These are phyloP conservation scores for Antennarius striatus DNA, from an alignment of 2,113 vertebrate genomes.

Conservation along the genomic window DNA sequence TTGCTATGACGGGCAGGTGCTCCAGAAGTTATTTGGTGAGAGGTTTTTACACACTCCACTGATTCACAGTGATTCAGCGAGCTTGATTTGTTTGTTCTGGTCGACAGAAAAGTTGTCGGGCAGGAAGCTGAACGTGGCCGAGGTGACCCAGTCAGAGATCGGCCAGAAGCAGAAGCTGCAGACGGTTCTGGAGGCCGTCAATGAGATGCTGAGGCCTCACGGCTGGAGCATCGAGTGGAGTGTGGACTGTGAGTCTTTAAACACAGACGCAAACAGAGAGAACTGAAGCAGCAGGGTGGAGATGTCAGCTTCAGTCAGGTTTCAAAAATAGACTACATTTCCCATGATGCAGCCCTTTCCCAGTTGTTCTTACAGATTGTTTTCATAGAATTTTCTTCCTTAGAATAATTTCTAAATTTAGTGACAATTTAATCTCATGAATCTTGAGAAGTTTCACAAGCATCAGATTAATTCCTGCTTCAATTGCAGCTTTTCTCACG, in stretches of 20 bases:
- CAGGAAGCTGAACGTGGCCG: constrained; percentile 92
- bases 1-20: constrained; percentile 95
- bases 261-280: no score
- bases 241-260: constrained; percentile 86
- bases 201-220: constrained; percentile 86
- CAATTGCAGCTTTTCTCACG: no score
- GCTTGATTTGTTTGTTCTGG: not conserved
- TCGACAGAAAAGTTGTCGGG: constrained; percentile 87
- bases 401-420: no score
- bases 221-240: constrained; percentile 91
- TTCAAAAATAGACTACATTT: not conserved
- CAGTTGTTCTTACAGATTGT: no score
- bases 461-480: no score
- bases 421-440: no score
- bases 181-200: constrained; percentile 91
- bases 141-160: constrained; percentile 95
- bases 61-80: no score
- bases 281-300: not conserved
- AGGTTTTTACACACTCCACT: no score
- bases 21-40: constrained; percentile 97
- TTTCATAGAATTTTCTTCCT: no score
- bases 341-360: no score
- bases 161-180: constrained; percentile 97
- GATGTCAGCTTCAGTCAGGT: not conserved
- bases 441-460: no score